A percentile compares a stretch with the other conserved stretches of the same genome.
These are phyloP conservation scores for Trinectes maculatus DNA, from an alignment of 2,113 vertebrate species.

Conservation along the genomic window DNA sequence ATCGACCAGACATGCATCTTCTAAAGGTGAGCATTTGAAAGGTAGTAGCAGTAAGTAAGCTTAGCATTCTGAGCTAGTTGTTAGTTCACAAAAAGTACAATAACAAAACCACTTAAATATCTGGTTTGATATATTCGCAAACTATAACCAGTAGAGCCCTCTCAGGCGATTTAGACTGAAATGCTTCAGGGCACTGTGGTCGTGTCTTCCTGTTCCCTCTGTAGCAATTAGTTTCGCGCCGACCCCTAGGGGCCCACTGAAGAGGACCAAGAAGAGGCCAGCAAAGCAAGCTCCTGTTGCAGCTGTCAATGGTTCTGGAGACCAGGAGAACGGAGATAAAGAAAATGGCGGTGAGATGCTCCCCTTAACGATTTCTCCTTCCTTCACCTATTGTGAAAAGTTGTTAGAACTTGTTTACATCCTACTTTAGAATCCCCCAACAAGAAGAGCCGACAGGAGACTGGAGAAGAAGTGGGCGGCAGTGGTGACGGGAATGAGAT, in stretches of 20 bases:
- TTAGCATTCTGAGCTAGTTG: slow-evolving; percentile 17
- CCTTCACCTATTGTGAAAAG: too few relatives aligned
- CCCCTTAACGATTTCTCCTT: neutral
- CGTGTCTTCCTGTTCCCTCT: neutral
- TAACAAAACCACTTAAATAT: fast-evolving
- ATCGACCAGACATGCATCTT: slow-evolving; percentile 22
- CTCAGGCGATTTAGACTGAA: neutral
- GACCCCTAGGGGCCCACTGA: slow-evolving; percentile 57
- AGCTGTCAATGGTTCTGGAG: slow-evolving; percentile 46
- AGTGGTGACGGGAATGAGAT: slow-evolving; percentile 40
- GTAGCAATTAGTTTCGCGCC: slow-evolving; percentile 22
- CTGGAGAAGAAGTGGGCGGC: neutral
- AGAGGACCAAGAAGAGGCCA: slow-evolving; percentile 32
- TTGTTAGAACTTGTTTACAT: too few relatives aligned
- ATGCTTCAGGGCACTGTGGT: neutral
- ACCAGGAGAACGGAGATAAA: slow-evolving; percentile 30
- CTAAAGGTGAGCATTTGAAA: slow-evolving; percentile 19
- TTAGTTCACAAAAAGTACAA: neutral
- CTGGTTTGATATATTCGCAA: too few relatives aligned
- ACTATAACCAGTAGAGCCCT: too few relatives aligned
- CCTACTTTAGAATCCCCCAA: slow-evolving; percentile 50
- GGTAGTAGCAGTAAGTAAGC: slow-evolving; percentile 3
- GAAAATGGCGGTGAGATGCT: slow-evolving; percentile 49
- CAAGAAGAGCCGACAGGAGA: slow-evolving; percentile 51
- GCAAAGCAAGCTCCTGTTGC: neutral